Evolutionary conservation across 2,113 vertebrate species (phyloP).

Genomic region (Thamnaconus septentrionalis): DNA sequence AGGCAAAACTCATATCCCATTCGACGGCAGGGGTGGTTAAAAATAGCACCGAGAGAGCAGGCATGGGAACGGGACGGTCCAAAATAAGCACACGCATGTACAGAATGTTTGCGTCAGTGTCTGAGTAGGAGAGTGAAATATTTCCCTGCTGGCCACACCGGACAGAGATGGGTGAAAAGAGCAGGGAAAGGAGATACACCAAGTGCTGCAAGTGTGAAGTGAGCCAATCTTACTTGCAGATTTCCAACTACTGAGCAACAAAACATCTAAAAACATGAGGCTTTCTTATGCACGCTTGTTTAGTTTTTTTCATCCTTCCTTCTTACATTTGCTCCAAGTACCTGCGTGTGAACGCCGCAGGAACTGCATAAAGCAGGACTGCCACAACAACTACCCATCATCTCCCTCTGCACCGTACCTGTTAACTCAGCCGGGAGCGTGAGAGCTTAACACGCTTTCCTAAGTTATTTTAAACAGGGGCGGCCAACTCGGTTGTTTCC

Average conservation of each 20-base stretch:
- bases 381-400: slow-evolving; percentile 27
- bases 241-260: no score
- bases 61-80: slow-evolving; percentile 52
- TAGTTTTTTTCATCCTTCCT: slow-evolving; percentile 13
- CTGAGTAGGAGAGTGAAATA: slow-evolving; percentile 7
- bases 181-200: background rate
- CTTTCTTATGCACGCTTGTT: background rate
- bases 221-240: background rate
- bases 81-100: slow-evolving; percentile 50
- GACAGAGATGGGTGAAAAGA: background rate
- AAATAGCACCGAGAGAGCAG: slow-evolving; percentile 61
- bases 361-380: slow-evolving; percentile 11
- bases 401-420: slow-evolving; percentile 1
- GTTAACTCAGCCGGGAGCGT: slow-evolving; percentile 25
- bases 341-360: slow-evolving; percentile 21
- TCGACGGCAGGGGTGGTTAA: slow-evolving; percentile 46
- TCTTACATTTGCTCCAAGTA: slow-evolving; percentile 19
- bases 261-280: background rate
- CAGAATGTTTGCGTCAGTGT: slow-evolving; percentile 27
- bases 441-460: slow-evolving; percentile 5
- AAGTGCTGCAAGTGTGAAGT: slow-evolving; percentile 4
- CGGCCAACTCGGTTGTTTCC: slow-evolving; percentile 32
- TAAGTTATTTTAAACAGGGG: slow-evolving; percentile 25
- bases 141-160: slow-evolving; percentile 18
- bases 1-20: slow-evolving; percentile 62